A percentile compares a stretch with the other conserved stretches of the same genome.
Conservation (phyloP, 2,888 invertebrate species). For the Ferdinandea cuprea region DNA sequence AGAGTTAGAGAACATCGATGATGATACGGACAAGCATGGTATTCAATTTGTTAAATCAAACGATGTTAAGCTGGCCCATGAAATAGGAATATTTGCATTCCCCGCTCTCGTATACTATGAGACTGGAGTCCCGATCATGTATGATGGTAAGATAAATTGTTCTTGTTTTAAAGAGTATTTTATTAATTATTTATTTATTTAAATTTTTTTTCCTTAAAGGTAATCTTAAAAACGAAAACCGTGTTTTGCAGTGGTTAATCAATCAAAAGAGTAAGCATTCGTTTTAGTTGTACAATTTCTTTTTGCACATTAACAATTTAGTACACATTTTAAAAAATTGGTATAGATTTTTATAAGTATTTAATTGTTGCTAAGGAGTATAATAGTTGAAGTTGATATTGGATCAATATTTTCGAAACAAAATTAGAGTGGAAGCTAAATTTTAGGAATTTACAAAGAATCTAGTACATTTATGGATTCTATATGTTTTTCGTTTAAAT, state of each 20-base stretch:
- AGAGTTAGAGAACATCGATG: constrained; percentile 95
- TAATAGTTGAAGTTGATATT: not conserved
- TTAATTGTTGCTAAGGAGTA: not conserved
- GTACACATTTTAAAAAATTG: constrained; percentile 13
- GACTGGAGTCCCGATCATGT: constrained; percentile 96
- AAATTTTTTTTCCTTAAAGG: constrained; percentile 84
- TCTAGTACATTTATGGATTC: not conserved
- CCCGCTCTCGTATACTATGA: constrained; percentile 96
- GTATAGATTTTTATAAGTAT: not conserved
- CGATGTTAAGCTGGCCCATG: constrained; percentile 93
- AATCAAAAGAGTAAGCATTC: constrained; percentile 97
- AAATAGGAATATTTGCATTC: constrained; percentile 95
- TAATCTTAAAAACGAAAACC: constrained; percentile 96
- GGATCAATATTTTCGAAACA: not conserved
- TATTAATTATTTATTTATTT: constrained; percentile 5
- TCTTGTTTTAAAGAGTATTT: not conserved
- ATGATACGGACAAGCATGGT: constrained; percentile 95
- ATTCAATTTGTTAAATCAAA: constrained; percentile 97
- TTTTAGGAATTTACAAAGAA: not conserved
- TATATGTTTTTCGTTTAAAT: not conserved
- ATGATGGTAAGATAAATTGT: constrained; percentile 89
- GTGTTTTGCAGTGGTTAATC: constrained; percentile 97
- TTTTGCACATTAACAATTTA: constrained; percentile 22
- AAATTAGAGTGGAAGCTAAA: not conserved
- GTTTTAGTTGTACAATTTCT: constrained; percentile 1